Base-by-base conservation (phyloP, 2,113 vertebrate genomes). In the Cebidichthys violaceus region DNA sequence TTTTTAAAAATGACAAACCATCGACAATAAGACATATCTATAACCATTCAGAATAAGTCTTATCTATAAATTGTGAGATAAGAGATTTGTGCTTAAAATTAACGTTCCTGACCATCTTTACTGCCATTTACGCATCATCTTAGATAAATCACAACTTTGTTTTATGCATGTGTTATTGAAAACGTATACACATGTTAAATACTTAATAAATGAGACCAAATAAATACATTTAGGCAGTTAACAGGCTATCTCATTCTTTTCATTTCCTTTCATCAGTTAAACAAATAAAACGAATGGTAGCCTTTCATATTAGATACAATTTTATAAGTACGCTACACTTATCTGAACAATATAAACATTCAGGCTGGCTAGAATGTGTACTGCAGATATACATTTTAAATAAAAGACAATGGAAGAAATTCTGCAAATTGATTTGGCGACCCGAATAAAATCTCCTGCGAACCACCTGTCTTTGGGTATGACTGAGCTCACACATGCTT, bases 401-500 rank as follows among this genome's bases (percentile, higher is more conserved):
- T 9, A 52, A 20, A 52, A 52, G 50, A 52, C 50, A 22, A 52
- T 22, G 7, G 50, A 52, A 22, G 20, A 59, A 14, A 29, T 59
- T 57, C 24, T 27, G 2, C 13, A 29, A 29, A 59, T 24, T 55
- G 52, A 55, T 27, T 59, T 59, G 14, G 13, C 55, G 27, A 59
- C 4, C 6, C 27, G 1, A 24, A 29, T 59, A 27, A 59, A 2
- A 29, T 59, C 24, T 59, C 55, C 55, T 59, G 55, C 55, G 24
- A 59, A 4, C 55, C 55, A 59, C 24, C 50, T 52, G 50, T 15
- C 13, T 59, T 59, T 29, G 27, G 13, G 22, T 10, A 4, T 24
- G 24, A 59, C 55, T 59, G 13, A 59, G 11, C 7, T 27, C 22
- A 20, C 52, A 43, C 67, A 69, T 27, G 83, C 67, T 65, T 33